Evolutionary conservation across 2,797 vertebrate species (phyloP).

Genomic region (Enteromius viviparus): DNA sequence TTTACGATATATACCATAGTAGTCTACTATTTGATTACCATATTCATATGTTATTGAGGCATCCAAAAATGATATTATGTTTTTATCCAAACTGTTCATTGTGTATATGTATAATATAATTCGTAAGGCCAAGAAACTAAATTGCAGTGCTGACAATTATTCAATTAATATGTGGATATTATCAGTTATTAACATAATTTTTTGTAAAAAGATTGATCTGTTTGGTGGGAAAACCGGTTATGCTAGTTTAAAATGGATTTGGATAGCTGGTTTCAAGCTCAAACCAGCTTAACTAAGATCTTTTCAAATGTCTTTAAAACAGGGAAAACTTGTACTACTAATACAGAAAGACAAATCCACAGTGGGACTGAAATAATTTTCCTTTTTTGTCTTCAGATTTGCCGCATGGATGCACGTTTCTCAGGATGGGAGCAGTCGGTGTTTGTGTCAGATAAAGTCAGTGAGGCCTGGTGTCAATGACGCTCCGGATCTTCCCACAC

Average conservation of each 20-base stretch:
- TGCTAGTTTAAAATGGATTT: neutral
- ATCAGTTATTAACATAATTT: neutral
- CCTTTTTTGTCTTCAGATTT: neutral
- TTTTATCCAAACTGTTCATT: neutral
- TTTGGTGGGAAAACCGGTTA: neutral
- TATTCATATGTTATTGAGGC: neutral
- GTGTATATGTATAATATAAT: neutral
- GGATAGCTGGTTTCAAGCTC: neutral
- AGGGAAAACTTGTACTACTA: neutral
- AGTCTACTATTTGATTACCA: neutral
- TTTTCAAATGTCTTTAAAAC: too few relatives aligned
- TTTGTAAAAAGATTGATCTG: neutral
- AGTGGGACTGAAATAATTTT: neutral
- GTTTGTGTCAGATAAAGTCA: slow-evolving; percentile 36
- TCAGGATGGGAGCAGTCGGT: slow-evolving; percentile 5
- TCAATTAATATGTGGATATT: neutral
- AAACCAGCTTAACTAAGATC: neutral
- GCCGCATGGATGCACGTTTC: neutral
- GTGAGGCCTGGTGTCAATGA: slow-evolving; percentile 26
- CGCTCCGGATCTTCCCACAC: slow-evolving; percentile 46
- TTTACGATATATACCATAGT: neutral
- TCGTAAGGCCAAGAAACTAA: neutral
- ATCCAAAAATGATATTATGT: neutral
- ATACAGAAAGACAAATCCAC: neutral
- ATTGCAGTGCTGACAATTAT: neutral